Conservation (phyloP, 2,888 invertebrate species). For the Cyclophora albipunctata region DNA sequence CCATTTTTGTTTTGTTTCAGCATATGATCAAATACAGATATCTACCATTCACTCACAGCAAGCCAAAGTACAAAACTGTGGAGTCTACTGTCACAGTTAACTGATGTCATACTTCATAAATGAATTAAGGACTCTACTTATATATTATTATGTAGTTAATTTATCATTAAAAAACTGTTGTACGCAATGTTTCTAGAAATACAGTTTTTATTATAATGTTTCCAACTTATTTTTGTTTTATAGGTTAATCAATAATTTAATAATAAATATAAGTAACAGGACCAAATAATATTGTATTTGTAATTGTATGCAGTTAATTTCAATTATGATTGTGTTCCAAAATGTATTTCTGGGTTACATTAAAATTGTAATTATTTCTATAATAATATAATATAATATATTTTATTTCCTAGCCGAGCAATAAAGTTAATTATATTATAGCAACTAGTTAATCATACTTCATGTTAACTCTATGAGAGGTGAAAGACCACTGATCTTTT, state of each 20-base stretch:
- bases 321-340: too few species aligned
- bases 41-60: slow-evolving; percentile 98
- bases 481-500: too few species aligned
- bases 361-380: too few species aligned
- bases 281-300: too few species aligned
- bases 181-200: slow-evolving; percentile 67
- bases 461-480: too few species aligned
- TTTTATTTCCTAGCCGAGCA: too few species aligned
- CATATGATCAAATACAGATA: slow-evolving; percentile 99
- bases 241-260: background rate
- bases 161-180: slow-evolving; percentile 61
- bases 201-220: slow-evolving; percentile 69
- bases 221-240: slow-evolving; percentile 32
- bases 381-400: too few species aligned
- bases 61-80: slow-evolving; percentile 91
- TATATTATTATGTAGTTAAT: slow-evolving; percentile 41
- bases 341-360: too few species aligned
- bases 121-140: slow-evolving; percentile 31
- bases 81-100: slow-evolving; percentile 58
- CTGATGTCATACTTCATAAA: slow-evolving; percentile 40
- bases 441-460: too few species aligned
- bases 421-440: too few species aligned
- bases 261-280: too few species aligned
- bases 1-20: slow-evolving; percentile 73
- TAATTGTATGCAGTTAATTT: too few species aligned